These are phyloP conservation scores for Drosophila suboccidentalis DNA, from an alignment of 2,888 invertebrate genomes.

Conservation along the genomic window DNA sequence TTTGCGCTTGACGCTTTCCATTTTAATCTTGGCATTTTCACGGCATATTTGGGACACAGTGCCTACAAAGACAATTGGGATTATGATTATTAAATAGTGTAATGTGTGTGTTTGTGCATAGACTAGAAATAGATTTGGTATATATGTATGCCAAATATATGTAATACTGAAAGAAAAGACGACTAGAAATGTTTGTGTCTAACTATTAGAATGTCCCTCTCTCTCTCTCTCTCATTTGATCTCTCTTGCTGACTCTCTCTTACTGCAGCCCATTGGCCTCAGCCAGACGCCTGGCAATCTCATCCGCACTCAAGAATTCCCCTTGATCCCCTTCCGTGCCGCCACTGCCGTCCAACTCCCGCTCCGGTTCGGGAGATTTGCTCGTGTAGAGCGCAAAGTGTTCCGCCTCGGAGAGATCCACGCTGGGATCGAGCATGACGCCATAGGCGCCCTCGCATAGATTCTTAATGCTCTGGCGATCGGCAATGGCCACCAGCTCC, in stretches of 20 bases:
- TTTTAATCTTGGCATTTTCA: constrained; percentile 46
- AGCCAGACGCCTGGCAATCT: constrained; percentile 84
- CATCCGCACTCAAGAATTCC: constrained; percentile 87
- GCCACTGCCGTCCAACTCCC: constrained; percentile 86
- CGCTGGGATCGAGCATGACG: constrained; percentile 86
- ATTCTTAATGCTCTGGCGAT: constrained; percentile 85
- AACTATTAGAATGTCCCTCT: constrained; percentile 41
- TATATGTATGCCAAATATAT: constrained; percentile 10
- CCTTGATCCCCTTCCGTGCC: constrained; percentile 88
- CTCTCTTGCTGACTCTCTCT: constrained; percentile 23
- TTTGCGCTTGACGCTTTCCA: constrained; percentile 65
- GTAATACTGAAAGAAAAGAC: constrained; percentile 76
- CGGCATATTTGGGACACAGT: constrained; percentile 53
- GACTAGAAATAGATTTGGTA: constrained; percentile 33
- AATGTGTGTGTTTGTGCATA: constrained; percentile 24
- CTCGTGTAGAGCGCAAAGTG: constrained; percentile 95
- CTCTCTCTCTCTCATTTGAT: not conserved
- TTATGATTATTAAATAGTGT: constrained; percentile 17
- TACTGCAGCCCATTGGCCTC: constrained; percentile 82
- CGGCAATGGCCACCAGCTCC: constrained; percentile 87
- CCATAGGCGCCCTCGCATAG: constrained; percentile 85
- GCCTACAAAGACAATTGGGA: constrained; percentile 67
- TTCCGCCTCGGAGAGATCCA: constrained; percentile 93
- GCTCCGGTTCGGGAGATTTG: constrained; percentile 91
- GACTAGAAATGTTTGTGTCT: constrained; percentile 61